phyloP scores from a whole-genome alignment of 1,140 invertebrate genomes.

The Dufourea novaeangliae region DNA sequence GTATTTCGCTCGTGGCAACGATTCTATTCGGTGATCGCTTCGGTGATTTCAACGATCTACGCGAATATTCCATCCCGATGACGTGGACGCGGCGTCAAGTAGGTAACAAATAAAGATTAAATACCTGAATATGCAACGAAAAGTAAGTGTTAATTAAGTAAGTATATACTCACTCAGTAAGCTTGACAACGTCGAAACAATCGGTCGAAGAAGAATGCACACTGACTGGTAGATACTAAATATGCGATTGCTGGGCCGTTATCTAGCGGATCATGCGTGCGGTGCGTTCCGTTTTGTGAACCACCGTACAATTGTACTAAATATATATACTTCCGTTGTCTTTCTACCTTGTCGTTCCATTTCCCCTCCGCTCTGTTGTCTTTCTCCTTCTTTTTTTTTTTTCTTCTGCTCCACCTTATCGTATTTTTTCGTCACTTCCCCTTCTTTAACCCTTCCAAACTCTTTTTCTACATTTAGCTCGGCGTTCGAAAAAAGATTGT shows the following conservation, averaged over 20 bases:
- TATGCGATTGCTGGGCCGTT: constrained; percentile 74
- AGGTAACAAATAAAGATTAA: too few relatives aligned
- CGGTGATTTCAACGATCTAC: too few relatives aligned
- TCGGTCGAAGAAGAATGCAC: constrained; percentile 6
- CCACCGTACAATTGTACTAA: not conserved
- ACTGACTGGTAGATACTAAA: constrained; percentile 53
- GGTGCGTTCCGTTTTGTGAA: constrained; percentile 53
- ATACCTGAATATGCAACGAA: too few relatives aligned
- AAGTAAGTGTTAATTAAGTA: too few relatives aligned
- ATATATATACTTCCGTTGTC: constrained; percentile 47
- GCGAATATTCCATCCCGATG: too few relatives aligned
- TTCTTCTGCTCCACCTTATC: not conserved
- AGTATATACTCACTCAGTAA: too few relatives aligned
- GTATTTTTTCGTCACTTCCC: too few relatives aligned
- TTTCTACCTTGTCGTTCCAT: constrained; percentile 40
- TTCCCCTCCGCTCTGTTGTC: too few relatives aligned
- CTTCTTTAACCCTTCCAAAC: too few relatives aligned
- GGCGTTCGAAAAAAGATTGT: not conserved
- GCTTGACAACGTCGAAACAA: not conserved
- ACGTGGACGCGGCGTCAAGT: not conserved
- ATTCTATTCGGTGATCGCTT: not conserved
- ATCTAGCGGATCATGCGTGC: constrained; percentile 71
- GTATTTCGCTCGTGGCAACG: not conserved
- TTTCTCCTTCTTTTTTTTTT: not conserved
- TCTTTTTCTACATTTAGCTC: not conserved